A percentile compares a stretch with the other conserved stretches of the same genome.
Conservation (phyloP, 2,113 vertebrate genomes). For the Phalacrocorax carbo region DNA sequence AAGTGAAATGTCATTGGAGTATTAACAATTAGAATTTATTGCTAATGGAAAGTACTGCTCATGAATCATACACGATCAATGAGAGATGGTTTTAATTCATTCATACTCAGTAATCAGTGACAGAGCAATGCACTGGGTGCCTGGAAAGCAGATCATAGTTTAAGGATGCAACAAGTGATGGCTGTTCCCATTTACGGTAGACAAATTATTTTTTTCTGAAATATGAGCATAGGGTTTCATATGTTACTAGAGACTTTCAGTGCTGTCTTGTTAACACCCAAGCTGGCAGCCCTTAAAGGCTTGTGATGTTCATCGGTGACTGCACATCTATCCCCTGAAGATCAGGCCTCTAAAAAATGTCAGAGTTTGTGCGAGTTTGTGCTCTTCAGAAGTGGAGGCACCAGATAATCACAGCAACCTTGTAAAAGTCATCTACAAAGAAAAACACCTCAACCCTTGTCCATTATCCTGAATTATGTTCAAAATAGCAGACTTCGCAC, state of each 20-base stretch:
- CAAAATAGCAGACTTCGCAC: background rate
- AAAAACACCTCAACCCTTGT: background rate
- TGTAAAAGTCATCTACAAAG: background rate
- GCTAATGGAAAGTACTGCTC: background rate
- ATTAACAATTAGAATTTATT: constrained; percentile 20
- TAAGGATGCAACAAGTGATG: background rate
- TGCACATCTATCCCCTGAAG: background rate
- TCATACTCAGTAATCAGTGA: background rate
- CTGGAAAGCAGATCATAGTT: background rate
- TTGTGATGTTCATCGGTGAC: background rate
- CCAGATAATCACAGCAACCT: background rate
- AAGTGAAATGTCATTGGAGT: constrained; percentile 16
- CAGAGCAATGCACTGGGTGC: background rate
- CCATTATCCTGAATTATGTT: background rate
- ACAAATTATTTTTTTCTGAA: background rate
- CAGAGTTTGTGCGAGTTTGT: background rate
- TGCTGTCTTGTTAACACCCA: background rate
- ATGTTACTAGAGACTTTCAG: background rate
- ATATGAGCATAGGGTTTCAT: background rate
- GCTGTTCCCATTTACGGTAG: background rate
- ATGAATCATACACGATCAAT: background rate
- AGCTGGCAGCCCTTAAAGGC: background rate
- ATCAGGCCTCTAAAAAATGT: background rate
- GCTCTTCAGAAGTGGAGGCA: background rate
- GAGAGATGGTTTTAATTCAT: background rate